Percentiles rank a stretch among this genome's conserved stretches.
Conservation (phyloP, 2,113 vertebrate genomes). For the Ifrita kowaldi region DNA sequence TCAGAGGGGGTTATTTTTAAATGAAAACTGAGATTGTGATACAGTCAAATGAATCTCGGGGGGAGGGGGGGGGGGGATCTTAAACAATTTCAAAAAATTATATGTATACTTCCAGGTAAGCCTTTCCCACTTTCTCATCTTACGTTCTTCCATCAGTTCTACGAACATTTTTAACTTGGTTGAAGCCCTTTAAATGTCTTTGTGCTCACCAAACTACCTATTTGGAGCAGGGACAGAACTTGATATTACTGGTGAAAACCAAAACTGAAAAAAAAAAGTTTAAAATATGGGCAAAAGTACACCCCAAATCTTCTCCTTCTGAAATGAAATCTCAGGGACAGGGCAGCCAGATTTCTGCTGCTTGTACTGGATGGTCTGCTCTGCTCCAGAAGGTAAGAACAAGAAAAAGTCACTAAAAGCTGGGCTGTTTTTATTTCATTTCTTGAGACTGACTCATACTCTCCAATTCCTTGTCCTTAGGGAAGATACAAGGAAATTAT, state of each 20-base stretch:
- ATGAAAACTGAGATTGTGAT: not conserved
- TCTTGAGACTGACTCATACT: slow-evolving; percentile 71
- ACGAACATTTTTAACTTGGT: not conserved
- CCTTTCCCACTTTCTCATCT: not conserved
- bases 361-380: not conserved
- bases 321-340: not conserved
- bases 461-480: slow-evolving; percentile 67
- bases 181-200: not conserved
- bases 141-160: not conserved
- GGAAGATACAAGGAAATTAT: slow-evolving; percentile 77
- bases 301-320: not conserved
- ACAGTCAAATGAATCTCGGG: not conserved
- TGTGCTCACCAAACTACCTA: not conserved
- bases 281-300: not conserved
- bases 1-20: not conserved
- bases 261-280: not conserved
- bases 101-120: not conserved
- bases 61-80: not conserved
- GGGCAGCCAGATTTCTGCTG: not conserved
- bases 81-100: not conserved
- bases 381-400: slow-evolving; percentile 23
- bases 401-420: slow-evolving; percentile 60
- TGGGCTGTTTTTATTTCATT: slow-evolving; percentile 66
- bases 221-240: not conserved
- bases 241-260: not conserved